phyloP scores from a whole-genome alignment of 2,797 vertebrate species.

The Crax fasciolata region DNA sequence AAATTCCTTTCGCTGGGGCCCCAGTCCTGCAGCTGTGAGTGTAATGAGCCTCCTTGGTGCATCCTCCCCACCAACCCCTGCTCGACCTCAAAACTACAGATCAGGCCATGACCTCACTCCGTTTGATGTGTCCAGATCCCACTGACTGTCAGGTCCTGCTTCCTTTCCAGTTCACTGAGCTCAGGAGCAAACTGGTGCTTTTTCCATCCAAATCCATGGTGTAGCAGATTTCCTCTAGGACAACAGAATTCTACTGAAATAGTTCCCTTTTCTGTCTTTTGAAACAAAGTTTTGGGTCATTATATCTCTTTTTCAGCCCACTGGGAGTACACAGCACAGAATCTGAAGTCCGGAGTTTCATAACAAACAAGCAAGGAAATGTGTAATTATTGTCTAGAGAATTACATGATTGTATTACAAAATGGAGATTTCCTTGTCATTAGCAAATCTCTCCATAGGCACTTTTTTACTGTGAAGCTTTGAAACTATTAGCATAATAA shows the following conservation, averaged over 20 bases:
- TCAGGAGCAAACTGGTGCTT: background rate
- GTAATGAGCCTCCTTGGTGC: background rate
- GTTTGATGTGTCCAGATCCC: background rate
- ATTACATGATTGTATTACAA: constrained; percentile 54
- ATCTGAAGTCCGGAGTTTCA: constrained; percentile 25
- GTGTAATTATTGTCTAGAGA: constrained; percentile 65
- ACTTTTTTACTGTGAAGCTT: constrained; percentile 56
- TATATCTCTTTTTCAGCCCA: background rate
- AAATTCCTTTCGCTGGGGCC: background rate
- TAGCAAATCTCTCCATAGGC: constrained; percentile 63
- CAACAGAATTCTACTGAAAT: background rate
- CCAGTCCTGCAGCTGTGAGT: background rate
- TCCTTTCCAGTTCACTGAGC: background rate
- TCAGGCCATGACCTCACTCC: background rate
- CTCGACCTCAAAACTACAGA: background rate
- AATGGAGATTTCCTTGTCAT: constrained; percentile 65
- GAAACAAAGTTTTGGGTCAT: background rate
- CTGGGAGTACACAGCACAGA: background rate
- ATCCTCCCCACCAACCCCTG: background rate
- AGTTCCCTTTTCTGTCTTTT: background rate
- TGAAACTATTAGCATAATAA: constrained; percentile 53
- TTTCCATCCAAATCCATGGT: background rate
- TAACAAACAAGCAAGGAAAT: constrained; percentile 38
- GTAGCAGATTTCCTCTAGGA: background rate
- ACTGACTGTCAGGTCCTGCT: background rate